Percentiles rank a stretch among this genome's conserved stretches.
Conservation (phyloP, 64 coral and sea anemone species). For the Trachythela sp. region DNA sequence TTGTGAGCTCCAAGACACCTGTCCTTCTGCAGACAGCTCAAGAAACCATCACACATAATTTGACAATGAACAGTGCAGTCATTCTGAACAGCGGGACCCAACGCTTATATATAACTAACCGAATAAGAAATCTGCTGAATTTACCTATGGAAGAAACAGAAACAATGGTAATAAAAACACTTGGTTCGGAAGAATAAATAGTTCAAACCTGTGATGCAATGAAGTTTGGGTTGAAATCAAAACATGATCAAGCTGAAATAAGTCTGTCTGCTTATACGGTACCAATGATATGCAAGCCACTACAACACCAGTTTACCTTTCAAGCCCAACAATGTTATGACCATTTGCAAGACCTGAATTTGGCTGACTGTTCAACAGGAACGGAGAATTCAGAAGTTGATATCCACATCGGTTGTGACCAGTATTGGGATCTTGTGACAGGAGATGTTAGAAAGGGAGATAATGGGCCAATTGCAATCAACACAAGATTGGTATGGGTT, state of each 20-base stretch:
- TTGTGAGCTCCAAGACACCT: conserved; percentile 16
- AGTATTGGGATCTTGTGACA: conserved; percentile 36
- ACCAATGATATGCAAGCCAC: conserved; percentile 31
- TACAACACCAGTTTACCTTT: background rate
- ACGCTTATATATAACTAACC: conserved; percentile 39
- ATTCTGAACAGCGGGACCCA: conserved; percentile 45
- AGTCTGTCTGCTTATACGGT: conserved; percentile 15
- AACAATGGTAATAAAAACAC: conserved; percentile 11
- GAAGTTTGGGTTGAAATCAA: background rate
- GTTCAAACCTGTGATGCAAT: background rate
- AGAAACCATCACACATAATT: background rate
- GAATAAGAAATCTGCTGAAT: background rate
- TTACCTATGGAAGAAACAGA: background rate
- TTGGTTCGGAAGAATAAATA: conserved; percentile 27
- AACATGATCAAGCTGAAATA: background rate
- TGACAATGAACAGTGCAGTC: background rate
- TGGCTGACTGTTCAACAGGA: conserved; percentile 20
- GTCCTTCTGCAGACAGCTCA: conserved; percentile 51
- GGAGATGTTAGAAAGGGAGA: conserved; percentile 26
- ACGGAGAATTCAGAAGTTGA: background rate
- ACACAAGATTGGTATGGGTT: background rate
- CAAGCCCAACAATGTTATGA: background rate
- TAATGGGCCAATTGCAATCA: background rate
- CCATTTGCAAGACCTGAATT: background rate
- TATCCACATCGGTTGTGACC: conserved; percentile 25